Percentiles rank a stretch among this genome's conserved stretches.
Evolutionary conservation across 2,888 invertebrate species (phyloP).

Genomic region (Apeira syringaria): DNA sequence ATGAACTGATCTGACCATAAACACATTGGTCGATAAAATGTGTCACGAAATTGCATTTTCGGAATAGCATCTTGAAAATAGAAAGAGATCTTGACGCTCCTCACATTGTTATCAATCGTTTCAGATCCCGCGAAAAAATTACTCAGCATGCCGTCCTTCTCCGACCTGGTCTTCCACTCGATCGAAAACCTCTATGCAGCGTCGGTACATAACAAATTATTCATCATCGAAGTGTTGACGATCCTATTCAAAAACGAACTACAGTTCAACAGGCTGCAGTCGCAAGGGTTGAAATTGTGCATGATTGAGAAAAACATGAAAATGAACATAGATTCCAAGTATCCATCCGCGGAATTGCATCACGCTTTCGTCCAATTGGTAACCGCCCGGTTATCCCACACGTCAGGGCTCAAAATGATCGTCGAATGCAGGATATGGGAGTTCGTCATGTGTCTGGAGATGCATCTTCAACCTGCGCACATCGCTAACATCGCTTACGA

Average conservation of each 20-base stretch:
- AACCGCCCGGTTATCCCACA: slow-evolving; percentile 35
- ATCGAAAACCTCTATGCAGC: slow-evolving; percentile 33
- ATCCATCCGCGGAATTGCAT: slow-evolving; percentile 28
- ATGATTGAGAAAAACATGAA: slow-evolving; percentile 26
- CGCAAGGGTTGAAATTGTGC: slow-evolving; percentile 31
- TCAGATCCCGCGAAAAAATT: slow-evolving; percentile 41
- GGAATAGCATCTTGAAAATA: no score
- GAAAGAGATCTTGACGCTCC: no score
- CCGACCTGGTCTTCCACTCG: slow-evolving; percentile 41
- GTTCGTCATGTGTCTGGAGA: slow-evolving; percentile 25
- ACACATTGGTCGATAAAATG: no score
- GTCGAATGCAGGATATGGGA: slow-evolving; percentile 37
- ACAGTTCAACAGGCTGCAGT: slow-evolving; percentile 43
- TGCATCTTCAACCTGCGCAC: slow-evolving; percentile 24
- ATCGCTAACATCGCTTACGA: slow-evolving; percentile 34
- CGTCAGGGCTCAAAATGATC: slow-evolving; percentile 38
- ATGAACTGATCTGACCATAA: no score
- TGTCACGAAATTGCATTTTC: no score
- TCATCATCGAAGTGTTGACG: slow-evolving; percentile 39
- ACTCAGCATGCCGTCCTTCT: slow-evolving; percentile 42
- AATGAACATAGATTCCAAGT: slow-evolving; percentile 22
- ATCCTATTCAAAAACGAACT: slow-evolving; percentile 44
- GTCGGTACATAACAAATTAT: slow-evolving; percentile 37
- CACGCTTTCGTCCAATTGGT: slow-evolving; percentile 35
- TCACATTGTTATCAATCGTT: slow-evolving; percentile 17